A percentile compares a stretch with the other conserved stretches of the same genome.
Conservation (phyloP, 1,140 invertebrate species). For the Hormaphis cornu region DNA sequence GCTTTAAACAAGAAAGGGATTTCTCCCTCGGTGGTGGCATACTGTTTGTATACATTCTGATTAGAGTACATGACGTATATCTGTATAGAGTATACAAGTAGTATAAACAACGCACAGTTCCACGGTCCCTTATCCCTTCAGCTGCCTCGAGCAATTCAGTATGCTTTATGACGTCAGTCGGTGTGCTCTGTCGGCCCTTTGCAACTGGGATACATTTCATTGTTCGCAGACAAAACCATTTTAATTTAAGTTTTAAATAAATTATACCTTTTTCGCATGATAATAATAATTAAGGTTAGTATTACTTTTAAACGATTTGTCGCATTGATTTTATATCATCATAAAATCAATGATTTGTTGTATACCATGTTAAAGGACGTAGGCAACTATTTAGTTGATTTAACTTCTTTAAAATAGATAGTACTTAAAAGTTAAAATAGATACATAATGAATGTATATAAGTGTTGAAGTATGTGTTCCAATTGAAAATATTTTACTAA, state of each 20-base stretch:
- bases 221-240: background rate
- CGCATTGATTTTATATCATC: no score
- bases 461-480: no score
- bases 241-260: background rate
- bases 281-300: background rate
- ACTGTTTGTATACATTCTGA: background rate
- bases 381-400: no score
- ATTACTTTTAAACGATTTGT: background rate
- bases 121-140: slow-evolving; percentile 7
- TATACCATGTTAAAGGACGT: no score
- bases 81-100: background rate
- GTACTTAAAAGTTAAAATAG: no score
- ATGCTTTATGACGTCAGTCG: background rate
- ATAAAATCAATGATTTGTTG: no score
- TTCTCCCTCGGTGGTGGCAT: slow-evolving; percentile 8
- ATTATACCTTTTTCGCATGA: background rate
- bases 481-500: no score
- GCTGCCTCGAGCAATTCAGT: slow-evolving; percentile 5
- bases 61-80: background rate
- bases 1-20: background rate
- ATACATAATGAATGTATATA: no score
- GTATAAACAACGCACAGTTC: slow-evolving; percentile 16
- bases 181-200: background rate
- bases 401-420: no score
- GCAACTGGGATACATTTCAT: background rate